phyloP scores from a whole-genome alignment of 1,140 invertebrate species.

The Cyclargus thomasi region DNA sequence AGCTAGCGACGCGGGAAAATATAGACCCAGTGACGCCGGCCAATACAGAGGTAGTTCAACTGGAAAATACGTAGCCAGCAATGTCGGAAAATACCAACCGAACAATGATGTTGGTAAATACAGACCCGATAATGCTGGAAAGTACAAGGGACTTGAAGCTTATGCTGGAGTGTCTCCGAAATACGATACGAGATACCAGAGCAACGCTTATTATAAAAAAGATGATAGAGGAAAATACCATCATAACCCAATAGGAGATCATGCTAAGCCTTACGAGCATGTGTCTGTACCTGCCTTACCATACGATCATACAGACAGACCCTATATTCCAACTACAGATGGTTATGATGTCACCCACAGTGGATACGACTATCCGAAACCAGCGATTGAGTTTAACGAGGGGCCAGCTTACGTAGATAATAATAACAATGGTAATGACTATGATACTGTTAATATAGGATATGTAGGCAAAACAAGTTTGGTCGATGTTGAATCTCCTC shows the following conservation, averaged over 20 bases:
- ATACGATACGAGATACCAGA: conserved; percentile 20
- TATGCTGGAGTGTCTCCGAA: conserved; percentile 22
- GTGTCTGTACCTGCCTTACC: conserved; percentile 42
- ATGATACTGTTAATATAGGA: conserved; percentile 66
- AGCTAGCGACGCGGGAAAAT: conserved; percentile 22
- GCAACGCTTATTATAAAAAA: conserved; percentile 26
- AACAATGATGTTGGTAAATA: conserved; percentile 19
- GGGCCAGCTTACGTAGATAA: conserved; percentile 18
- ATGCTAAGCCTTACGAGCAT: conserved; percentile 57
- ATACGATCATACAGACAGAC: conserved; percentile 43
- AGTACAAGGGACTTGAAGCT: conserved; percentile 26
- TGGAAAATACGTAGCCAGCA: conserved; percentile 22
- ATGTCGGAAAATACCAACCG: neutral
- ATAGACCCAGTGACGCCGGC: conserved; percentile 17
- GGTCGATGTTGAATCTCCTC: conserved; percentile 52
- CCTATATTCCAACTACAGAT: conserved; percentile 39
- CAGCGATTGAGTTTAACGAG: conserved; percentile 32
- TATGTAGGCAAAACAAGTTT: conserved; percentile 70
- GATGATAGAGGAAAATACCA: conserved; percentile 55
- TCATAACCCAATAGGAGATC: conserved; percentile 63
- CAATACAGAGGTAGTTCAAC: conserved; percentile 10
- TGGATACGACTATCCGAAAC: conserved; percentile 39
- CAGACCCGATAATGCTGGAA: conserved; percentile 19
- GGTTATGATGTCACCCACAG: conserved; percentile 21
- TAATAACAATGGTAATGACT: neutral